These are phyloP conservation scores for Erebia palarica DNA, from an alignment of 2,888 invertebrate species.

Conservation along the genomic window DNA sequence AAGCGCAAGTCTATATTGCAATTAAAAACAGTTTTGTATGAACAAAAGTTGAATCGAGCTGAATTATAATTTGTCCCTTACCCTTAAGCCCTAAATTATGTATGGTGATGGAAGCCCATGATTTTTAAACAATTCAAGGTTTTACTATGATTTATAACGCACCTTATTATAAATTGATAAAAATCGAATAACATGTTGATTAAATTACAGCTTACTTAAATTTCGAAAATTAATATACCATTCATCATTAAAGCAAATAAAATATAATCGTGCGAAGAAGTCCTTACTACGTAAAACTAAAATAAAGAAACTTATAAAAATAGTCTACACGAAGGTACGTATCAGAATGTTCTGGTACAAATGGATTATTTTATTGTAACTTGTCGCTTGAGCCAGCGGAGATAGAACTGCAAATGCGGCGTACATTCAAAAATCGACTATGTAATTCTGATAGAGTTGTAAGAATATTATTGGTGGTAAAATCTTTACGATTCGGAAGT, in stretches of 20 bases:
- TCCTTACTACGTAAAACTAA: slow-evolving; percentile 12
- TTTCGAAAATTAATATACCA: not conserved
- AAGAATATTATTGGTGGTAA: too few relatives aligned
- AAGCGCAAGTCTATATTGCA: too few relatives aligned
- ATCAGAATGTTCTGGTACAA: slow-evolving; percentile 66
- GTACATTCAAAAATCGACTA: too few relatives aligned
- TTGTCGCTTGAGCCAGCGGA: not conserved
- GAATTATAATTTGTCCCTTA: not conserved
- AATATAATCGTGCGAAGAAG: not conserved
- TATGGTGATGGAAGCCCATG: slow-evolving; percentile 2
- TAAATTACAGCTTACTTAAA: too few relatives aligned
- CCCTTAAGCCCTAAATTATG: not conserved
- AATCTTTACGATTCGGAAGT: too few relatives aligned
- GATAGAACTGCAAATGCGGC: not conserved
- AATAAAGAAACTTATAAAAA: slow-evolving; percentile 38
- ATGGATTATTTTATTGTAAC: slow-evolving; percentile 14
- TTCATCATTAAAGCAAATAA: not conserved
- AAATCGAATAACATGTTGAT: too few relatives aligned
- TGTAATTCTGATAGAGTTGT: too few relatives aligned
- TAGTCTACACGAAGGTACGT: slow-evolving; percentile 60
- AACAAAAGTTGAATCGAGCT: not conserved
- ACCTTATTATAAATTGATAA: not conserved
- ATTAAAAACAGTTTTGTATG: too few relatives aligned
- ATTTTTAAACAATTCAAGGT: not conserved
- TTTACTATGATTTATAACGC: not conserved